A percentile compares a stretch with the other conserved stretches of the same genome.
Evolutionary conservation across 2,888 invertebrate genomes (phyloP).

Genomic region (Lapara coniferarum): DNA sequence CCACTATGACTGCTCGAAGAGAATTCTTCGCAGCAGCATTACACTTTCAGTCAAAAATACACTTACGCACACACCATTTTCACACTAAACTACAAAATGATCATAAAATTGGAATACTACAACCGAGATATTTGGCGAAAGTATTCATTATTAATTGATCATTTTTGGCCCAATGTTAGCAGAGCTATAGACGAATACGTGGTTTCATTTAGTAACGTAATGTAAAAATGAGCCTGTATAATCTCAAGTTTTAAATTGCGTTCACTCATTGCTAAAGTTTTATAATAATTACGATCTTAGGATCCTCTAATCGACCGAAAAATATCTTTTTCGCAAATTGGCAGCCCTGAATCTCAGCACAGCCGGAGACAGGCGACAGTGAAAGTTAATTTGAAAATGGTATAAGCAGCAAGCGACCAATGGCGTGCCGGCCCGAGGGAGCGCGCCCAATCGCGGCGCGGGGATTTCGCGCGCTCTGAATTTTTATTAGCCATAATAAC

Average conservation of each 20-base stretch:
- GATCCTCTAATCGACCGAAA: neutral
- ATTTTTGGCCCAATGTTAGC: too few species aligned
- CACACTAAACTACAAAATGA: too few species aligned
- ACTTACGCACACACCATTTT: too few species aligned
- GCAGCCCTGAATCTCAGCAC: constrained; percentile 58
- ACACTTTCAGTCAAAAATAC: too few species aligned
- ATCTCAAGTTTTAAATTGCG: neutral
- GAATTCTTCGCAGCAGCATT: too few species aligned
- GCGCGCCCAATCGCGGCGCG: constrained; percentile 66
- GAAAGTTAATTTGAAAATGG: constrained; percentile 84
- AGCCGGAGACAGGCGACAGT: constrained; percentile 73
- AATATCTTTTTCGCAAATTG: neutral
- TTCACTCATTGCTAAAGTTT: neutral
- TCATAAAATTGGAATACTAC: too few species aligned
- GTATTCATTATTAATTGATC: too few species aligned
- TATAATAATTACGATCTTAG: neutral
- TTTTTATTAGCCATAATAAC: constrained; percentile 83
- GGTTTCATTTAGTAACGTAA: too few species aligned
- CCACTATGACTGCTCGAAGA: too few species aligned
- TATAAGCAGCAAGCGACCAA: constrained; percentile 77
- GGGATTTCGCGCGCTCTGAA: constrained; percentile 81
- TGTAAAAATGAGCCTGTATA: too few species aligned
- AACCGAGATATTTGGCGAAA: too few species aligned
- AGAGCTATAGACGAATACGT: too few species aligned
- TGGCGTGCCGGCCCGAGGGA: constrained; percentile 66